Percentiles rank a stretch among this genome's conserved stretches.
phyloP scores from a whole-genome alignment of 1,140 invertebrate species.

The Drosophila rufa region DNA sequence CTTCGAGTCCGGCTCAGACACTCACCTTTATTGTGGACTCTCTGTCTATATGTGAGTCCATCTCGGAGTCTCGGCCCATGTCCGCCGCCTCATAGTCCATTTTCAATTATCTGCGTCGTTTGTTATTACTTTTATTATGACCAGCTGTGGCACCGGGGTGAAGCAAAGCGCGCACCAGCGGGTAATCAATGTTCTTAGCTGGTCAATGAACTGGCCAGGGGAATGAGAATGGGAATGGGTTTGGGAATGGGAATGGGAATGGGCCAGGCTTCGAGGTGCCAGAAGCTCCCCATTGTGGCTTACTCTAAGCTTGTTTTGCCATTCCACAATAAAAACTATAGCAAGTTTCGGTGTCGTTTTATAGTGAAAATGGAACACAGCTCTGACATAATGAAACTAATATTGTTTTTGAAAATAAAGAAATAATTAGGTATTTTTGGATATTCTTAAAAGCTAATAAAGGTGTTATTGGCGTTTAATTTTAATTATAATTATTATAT shows the following conservation, averaged over 20 bases:
- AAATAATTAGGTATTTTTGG: neutral
- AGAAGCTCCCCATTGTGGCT: conserved; percentile 49
- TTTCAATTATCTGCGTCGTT: conserved; percentile 83
- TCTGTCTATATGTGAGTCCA: conserved; percentile 44
- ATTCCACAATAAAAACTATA: conserved; percentile 54
- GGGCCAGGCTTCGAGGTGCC: conserved; percentile 9
- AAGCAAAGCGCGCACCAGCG: conserved; percentile 53
- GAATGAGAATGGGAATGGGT: neutral
- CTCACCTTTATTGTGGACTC: conserved; percentile 72
- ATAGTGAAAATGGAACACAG: neutral
- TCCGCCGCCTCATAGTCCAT: conserved; percentile 72
- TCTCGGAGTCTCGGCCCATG: conserved; percentile 19
- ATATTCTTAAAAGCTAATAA: no score
- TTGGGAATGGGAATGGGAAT: neutral
- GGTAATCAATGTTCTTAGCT: conserved; percentile 84
- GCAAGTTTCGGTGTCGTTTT: neutral
- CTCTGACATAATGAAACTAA: neutral
- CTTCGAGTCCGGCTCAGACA: conserved; percentile 20
- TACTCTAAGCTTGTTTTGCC: conserved; percentile 47
- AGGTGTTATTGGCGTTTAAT: neutral
- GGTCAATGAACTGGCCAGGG: conserved; percentile 73
- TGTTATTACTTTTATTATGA: conserved; percentile 83
- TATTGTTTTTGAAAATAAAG: no score
- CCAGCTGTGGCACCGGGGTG: conserved; percentile 20
- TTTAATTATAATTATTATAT: no score